Percentiles rank a stretch among this genome's conserved stretches.
Evolutionary conservation across 1,140 invertebrate genomes (phyloP).

Genomic region (Aphaenogaster rudis): DNA sequence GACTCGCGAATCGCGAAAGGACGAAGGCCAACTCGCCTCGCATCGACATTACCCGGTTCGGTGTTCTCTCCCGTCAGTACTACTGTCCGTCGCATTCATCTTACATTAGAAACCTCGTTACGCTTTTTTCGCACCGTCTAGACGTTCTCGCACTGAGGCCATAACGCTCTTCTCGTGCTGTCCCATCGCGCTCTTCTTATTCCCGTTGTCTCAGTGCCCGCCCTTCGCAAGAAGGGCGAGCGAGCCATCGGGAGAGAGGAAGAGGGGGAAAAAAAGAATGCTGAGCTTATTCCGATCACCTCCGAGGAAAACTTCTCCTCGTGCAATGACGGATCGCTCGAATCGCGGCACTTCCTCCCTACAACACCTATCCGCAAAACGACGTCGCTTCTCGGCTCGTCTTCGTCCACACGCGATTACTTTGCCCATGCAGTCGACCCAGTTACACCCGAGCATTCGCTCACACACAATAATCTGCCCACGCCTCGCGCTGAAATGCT

Average conservation of each 20-base stretch:
- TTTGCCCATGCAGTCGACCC: conserved; percentile 14
- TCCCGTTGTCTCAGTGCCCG: conserved; percentile 13
- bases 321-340: not conserved
- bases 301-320: not conserved
- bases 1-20: conserved; percentile 18
- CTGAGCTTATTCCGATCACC: not conserved
- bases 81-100: conserved; percentile 14
- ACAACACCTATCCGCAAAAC: not conserved
- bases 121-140: conserved; percentile 18
- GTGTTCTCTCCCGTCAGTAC: not conserved
- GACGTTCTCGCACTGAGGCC: conserved; percentile 28
- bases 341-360: not conserved
- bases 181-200: not conserved
- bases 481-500: conserved; percentile 42
- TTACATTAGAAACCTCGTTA: conserved; percentile 32
- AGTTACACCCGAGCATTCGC: conserved; percentile 30
- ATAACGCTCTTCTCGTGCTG: conserved; percentile 27
- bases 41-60: not conserved
- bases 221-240: conserved; percentile 48
- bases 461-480: conserved; percentile 27
- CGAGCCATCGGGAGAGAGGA: not conserved
- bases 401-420: conserved; percentile 16
- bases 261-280: not conserved
- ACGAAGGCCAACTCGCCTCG: not conserved
- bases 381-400: not conserved